Conservation (phyloP, 2,888 invertebrate species). For the Drosophila algonquin region DNA sequence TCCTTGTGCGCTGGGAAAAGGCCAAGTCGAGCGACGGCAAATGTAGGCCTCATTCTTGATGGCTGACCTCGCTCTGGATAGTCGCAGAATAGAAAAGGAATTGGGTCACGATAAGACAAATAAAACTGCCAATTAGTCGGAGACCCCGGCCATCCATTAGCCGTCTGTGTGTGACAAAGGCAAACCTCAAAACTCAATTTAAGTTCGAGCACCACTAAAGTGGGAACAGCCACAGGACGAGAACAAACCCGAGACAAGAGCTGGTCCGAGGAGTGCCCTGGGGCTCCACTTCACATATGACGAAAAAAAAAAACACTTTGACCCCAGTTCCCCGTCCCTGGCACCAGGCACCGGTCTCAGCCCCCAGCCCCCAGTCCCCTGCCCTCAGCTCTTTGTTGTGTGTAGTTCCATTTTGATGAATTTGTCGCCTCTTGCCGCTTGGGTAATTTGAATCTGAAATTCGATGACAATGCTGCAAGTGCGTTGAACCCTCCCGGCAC, state of each 20-base stretch:
- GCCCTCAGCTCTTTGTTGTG: neutral
- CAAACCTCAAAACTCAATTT: conserved; percentile 45
- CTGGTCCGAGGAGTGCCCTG: neutral
- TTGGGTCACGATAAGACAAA: conserved; percentile 50
- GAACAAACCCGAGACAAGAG: conserved; percentile 16
- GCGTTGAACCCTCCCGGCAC: conserved; percentile 62
- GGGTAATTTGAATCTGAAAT: conserved; percentile 66
- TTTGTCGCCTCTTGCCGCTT: conserved; percentile 21
- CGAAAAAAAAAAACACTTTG: neutral
- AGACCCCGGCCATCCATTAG: conserved; percentile 37
- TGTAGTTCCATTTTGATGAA: conserved; percentile 33
- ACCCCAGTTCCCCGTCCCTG: neutral
- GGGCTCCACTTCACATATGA: neutral
- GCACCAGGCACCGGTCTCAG: neutral
- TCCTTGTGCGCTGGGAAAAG: conserved; percentile 57
- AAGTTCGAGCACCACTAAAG: conserved; percentile 46
- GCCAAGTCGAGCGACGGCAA: conserved; percentile 54
- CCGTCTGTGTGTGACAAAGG: conserved; percentile 37
- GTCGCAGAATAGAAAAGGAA: conserved; percentile 23
- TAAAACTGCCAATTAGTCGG: conserved; percentile 44
- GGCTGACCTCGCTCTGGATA: conserved; percentile 53
- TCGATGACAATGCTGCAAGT: conserved; percentile 57
- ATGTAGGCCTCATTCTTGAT: conserved; percentile 46
- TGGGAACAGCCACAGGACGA: conserved; percentile 44
- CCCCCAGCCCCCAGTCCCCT: neutral